Evolutionary conservation across 2,113 vertebrate species (phyloP), one percentile per base, ranked within the genome.

Genomic region (Centropus unirufus): DNA sequence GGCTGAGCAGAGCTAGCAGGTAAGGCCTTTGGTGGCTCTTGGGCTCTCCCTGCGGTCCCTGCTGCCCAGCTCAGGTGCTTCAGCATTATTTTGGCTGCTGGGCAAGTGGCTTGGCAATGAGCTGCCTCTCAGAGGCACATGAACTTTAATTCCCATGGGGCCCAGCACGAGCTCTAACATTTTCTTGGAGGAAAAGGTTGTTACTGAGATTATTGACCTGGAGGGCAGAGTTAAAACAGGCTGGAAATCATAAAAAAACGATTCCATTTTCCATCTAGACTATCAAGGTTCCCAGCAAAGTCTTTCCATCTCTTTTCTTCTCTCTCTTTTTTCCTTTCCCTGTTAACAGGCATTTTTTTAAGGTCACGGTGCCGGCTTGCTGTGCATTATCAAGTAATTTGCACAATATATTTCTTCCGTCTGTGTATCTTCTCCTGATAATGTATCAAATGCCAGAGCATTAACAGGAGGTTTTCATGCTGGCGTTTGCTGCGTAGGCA

Each of bases 121-220:
- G 54, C n/a, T 52, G 26, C 87, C 68, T 69, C 54, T 9, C 0
- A 0, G 44, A 82, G 58, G 19, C 54, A 29, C 59, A 42, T 36
- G 91, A 84, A 81, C 91, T 83, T 34, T 4, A 32, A 64, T 78
- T 84, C 92, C 87, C 26, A 11, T 1, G 2, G 89, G 76, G 55
- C 36, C 46, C 24, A 2, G 63, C 54, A 40, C 11, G 11, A 30
- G 83, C 39, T 83, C 51, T 46, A 74, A 70, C 86, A 83, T 90
- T 94, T 97, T 92, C 89, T 86, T 62, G 76, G 51, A 83, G 86
- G 80, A 63, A 95, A 94, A 95, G 85, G 75, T 85, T 93, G 75
- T 90, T 94, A 82, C 59, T 20, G 83, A 86, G 88, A 68, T 32
- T 78, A 78, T 84, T 94, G 96, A 96, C 95, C 95, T 8, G 24